Conservation (phyloP, 2,888 invertebrate genomes). For the Papilio gigon region DNA sequence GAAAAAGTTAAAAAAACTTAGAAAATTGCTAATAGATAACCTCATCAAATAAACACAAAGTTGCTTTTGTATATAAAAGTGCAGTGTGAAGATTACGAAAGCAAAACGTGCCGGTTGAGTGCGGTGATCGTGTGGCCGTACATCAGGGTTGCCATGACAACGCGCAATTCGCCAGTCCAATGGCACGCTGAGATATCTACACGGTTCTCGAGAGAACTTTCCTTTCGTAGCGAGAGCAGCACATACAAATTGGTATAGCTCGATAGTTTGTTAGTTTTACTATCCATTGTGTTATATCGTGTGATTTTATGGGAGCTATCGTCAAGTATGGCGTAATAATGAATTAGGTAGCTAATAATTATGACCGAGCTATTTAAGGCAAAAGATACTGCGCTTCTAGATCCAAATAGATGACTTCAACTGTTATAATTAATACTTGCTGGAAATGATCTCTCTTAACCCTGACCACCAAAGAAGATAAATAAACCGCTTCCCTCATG, state of each 20-base stretch:
- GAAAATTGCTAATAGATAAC: no score
- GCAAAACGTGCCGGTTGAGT: neutral
- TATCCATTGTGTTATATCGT: slow-evolving; percentile 11
- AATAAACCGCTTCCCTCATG: no score
- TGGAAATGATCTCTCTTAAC: neutral
- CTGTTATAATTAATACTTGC: neutral
- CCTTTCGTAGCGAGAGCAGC: slow-evolving; percentile 15
- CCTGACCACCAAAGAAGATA: neutral
- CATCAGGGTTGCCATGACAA: slow-evolving; percentile 32
- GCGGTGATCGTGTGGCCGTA: slow-evolving; percentile 18
- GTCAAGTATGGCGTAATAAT: slow-evolving; percentile 9
- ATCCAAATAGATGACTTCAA: slow-evolving; percentile 4
- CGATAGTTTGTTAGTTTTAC: neutral
- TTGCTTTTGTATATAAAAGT: no score
- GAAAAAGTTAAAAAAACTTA: no score
- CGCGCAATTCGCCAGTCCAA: slow-evolving; percentile 29
- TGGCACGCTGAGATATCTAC: slow-evolving; percentile 26
- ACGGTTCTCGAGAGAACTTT: slow-evolving; percentile 21
- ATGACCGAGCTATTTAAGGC: slow-evolving; percentile 6
- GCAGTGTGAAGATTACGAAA: neutral
- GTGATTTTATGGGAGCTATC: neutral
- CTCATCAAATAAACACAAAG: no score
- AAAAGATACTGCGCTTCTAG: neutral
- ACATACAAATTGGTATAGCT: slow-evolving; percentile 30
- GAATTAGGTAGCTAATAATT: slow-evolving; percentile 14